Percentiles rank a stretch among this genome's conserved stretches.
Evolutionary conservation across 2,888 invertebrate species (phyloP).

Genomic region (Charanyca ferruginea): DNA sequence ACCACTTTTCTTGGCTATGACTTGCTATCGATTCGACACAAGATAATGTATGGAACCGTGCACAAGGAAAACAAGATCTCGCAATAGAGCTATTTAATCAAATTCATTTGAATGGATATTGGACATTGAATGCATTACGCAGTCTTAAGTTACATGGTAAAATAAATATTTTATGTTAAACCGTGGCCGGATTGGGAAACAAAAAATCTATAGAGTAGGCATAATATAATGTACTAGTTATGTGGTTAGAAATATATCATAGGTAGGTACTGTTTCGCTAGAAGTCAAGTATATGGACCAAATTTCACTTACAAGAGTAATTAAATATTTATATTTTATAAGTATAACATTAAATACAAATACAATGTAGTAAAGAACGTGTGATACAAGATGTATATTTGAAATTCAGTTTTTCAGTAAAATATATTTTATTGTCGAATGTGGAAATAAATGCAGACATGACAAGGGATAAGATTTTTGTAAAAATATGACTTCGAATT

Average conservation of each 20-base stretch:
- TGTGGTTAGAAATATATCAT: conserved; percentile 30
- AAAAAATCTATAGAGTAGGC: conserved; percentile 33
- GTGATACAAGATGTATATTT: conserved; percentile 37
- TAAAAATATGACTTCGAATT: conserved; percentile 1
- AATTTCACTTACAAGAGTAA: conserved; percentile 54
- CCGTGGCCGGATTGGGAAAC: conserved; percentile 9
- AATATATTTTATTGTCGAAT: conserved; percentile 61
- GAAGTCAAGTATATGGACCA: conserved; percentile 58
- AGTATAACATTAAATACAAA: conserved; percentile 48
- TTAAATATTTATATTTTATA: conserved; percentile 32
- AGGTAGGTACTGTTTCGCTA: conserved; percentile 40
- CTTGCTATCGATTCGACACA: background rate
- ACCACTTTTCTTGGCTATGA: background rate
- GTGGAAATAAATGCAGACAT: conserved; percentile 50
- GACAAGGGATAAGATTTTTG: conserved; percentile 29
- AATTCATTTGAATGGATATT: background rate
- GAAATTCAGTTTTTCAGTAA: conserved; percentile 31
- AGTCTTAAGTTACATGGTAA: background rate
- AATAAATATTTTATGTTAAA: background rate
- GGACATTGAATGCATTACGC: background rate
- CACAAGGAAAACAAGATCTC: background rate
- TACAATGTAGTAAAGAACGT: conserved; percentile 34
- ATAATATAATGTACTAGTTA: conserved; percentile 17
- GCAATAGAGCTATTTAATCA: background rate
- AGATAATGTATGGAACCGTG: background rate